phyloP scores from a whole-genome alignment of 2,888 invertebrate genomes.

The Fragum fragum region DNA sequence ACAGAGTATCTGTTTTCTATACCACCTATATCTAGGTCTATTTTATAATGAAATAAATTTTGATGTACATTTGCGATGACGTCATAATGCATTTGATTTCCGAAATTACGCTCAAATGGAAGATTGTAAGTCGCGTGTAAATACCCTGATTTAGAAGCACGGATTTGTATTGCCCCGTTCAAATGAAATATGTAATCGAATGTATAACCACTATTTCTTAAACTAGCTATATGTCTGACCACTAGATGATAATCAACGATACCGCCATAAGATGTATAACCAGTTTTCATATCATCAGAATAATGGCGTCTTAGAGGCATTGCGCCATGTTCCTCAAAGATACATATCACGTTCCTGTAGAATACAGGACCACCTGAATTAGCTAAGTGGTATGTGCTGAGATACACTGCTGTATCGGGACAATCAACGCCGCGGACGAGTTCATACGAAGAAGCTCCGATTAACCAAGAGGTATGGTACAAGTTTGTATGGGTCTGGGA shows the following conservation, averaged over 20 bases:
- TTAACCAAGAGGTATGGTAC: constrained; percentile 77
- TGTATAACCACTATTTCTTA: constrained; percentile 82
- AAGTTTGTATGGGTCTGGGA: constrained; percentile 71
- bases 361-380: constrained; percentile 66
- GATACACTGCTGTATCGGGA: constrained; percentile 80
- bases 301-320: constrained; percentile 82
- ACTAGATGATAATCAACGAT: constrained; percentile 77
- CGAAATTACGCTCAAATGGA: constrained; percentile 73
- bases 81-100: constrained; percentile 72
- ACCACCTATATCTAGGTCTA: constrained; percentile 82
- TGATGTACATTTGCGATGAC: constrained; percentile 80
- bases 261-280: constrained; percentile 74
- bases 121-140: constrained; percentile 76
- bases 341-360: constrained; percentile 76
- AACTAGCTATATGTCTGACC: constrained; percentile 76
- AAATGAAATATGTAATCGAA: constrained; percentile 83
- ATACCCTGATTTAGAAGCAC: constrained; percentile 80
- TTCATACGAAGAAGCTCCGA: constrained; percentile 79
- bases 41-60: constrained; percentile 81
- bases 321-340: constrained; percentile 80
- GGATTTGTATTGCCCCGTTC: constrained; percentile 80
- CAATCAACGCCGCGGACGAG: constrained; percentile 83
- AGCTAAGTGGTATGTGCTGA: constrained; percentile 74
- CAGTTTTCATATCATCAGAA: constrained; percentile 63
- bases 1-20: constrained; percentile 77